Percentiles rank a stretch among this genome's conserved stretches.
Conservation (phyloP, 2,888 invertebrate species). For the Erpobdella octoculata region DNA sequence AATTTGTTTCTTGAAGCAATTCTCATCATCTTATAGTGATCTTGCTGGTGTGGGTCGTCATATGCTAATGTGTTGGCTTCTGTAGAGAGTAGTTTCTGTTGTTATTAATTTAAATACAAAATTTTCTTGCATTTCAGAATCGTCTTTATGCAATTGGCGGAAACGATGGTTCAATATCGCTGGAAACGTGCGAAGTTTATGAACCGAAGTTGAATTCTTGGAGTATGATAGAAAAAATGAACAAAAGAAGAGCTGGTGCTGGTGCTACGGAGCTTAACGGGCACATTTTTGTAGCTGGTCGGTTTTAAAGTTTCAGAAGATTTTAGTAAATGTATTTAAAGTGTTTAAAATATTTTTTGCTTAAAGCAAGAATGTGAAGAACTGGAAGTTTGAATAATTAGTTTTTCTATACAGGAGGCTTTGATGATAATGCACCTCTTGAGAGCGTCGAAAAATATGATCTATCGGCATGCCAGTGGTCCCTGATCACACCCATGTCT, state of each 20-base stretch:
- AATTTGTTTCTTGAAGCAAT: too few relatives aligned
- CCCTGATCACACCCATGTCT: slow-evolving; percentile 47
- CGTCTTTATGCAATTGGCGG: slow-evolving; percentile 49
- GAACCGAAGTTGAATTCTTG: slow-evolving; percentile 54
- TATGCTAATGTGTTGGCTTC: too few relatives aligned
- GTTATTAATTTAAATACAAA: too few relatives aligned
- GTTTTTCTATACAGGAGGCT: slow-evolving; percentile 49
- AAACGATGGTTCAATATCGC: slow-evolving; percentile 53
- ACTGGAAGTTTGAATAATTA: background rate
- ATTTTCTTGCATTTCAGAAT: too few relatives aligned
- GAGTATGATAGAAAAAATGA: slow-evolving; percentile 52
- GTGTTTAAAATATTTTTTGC: background rate
- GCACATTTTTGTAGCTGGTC: slow-evolving; percentile 51
- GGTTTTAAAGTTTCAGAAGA: background rate
- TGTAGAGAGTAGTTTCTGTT: too few relatives aligned
- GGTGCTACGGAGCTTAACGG: slow-evolving; percentile 55
- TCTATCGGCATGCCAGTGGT: slow-evolving; percentile 49
- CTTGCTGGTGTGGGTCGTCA: too few relatives aligned
- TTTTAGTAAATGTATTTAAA: background rate
- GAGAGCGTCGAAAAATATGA: slow-evolving; percentile 53
- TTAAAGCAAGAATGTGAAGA: background rate
- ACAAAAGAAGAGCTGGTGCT: slow-evolving; percentile 54
- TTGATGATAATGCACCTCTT: slow-evolving; percentile 55
- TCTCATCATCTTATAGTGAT: too few relatives aligned
- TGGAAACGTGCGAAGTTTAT: slow-evolving; percentile 55